phyloP scores from a whole-genome alignment of 2,113 vertebrate genomes.

The Numenius arquata region DNA sequence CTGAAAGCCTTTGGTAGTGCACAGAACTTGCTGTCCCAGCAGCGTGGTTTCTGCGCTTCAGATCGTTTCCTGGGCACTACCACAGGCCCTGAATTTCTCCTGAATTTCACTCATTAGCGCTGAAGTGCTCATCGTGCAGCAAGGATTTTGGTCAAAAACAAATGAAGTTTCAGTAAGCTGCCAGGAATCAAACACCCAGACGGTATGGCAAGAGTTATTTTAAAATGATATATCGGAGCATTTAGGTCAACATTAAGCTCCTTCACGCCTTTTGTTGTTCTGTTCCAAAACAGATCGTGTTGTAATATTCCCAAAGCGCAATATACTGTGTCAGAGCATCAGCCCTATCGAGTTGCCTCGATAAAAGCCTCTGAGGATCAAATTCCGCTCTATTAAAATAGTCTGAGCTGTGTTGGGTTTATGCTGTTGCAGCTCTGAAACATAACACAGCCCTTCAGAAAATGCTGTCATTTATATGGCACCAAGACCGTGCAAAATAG shows the following conservation, averaged over 20 bases:
- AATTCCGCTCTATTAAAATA: not conserved
- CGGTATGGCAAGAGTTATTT: not conserved
- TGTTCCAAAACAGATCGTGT: not conserved
- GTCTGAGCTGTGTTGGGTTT: not conserved
- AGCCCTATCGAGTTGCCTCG: not conserved
- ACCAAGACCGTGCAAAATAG: rapidly evolving
- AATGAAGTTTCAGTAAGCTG: not conserved
- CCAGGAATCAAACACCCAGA: not conserved
- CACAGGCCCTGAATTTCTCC: not conserved
- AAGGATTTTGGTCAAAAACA: not conserved
- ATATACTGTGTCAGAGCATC: not conserved
- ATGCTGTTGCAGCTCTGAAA: not conserved
- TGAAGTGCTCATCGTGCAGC: not conserved
- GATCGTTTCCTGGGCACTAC: not conserved
- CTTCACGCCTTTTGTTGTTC: not conserved
- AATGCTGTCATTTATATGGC: not conserved
- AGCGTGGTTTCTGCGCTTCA: not conserved
- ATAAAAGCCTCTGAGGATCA: not conserved
- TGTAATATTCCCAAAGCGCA: not conserved
- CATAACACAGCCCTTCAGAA: not conserved
- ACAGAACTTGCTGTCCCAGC: not conserved
- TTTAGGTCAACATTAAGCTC: not conserved
- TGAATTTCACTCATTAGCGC: not conserved
- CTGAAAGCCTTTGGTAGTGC: not conserved
- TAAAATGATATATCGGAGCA: not conserved